A percentile compares a stretch with the other conserved stretches of the same genome.
Evolutionary conservation across 2,113 vertebrate genomes (phyloP).

Genomic region (Tympanuchus pallidicinctus): DNA sequence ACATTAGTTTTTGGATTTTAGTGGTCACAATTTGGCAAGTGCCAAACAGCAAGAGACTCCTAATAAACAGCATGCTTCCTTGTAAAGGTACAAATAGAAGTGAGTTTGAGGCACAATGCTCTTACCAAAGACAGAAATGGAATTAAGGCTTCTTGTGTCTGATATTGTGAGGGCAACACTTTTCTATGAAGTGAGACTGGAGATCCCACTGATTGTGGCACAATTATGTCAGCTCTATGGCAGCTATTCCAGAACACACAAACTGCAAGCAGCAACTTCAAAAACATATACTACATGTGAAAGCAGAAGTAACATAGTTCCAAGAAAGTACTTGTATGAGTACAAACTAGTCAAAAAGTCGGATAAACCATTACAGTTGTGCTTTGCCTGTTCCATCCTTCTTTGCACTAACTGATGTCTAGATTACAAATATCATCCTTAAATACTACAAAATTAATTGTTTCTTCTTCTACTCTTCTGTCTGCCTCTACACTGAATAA

Average conservation of each 20-base stretch:
- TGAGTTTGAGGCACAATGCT: neutral
- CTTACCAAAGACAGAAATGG: neutral
- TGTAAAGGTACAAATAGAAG: neutral
- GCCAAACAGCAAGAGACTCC: neutral
- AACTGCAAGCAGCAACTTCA: neutral
- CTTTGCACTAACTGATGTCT: neutral
- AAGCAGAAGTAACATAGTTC: neutral
- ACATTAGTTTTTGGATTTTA: neutral
- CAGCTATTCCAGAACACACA: neutral
- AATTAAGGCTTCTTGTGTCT: neutral
- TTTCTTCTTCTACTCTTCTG: neutral
- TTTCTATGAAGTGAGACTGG: neutral
- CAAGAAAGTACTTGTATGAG: neutral
- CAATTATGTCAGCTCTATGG: neutral
- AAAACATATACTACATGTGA: neutral
- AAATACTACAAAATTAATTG: neutral
- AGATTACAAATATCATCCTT: neutral
- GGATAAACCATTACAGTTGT: neutral
- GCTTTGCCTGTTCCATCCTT: neutral
- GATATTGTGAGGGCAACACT: neutral
- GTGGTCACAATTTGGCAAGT: neutral
- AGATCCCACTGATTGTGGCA: neutral
- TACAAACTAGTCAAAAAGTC: neutral
- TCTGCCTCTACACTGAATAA: neutral
- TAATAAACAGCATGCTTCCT: neutral